A percentile compares a stretch with the other conserved stretches of the same genome.
Evolutionary conservation across 2,797 vertebrate genomes (phyloP).

Genomic region (Mergus octosetaceus): DNA sequence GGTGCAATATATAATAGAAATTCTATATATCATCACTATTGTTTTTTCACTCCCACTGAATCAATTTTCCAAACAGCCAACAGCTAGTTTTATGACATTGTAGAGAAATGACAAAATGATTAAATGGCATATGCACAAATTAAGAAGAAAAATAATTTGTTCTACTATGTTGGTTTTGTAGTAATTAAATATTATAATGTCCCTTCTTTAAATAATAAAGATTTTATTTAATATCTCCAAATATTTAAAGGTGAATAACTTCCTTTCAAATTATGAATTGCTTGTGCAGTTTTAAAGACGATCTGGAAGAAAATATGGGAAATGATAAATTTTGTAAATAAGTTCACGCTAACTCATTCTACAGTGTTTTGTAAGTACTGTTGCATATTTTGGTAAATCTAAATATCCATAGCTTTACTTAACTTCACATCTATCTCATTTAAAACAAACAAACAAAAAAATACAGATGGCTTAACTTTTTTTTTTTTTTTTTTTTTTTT

Average conservation of each 20-base stretch:
- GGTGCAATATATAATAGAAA: background rate
- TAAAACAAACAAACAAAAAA: background rate
- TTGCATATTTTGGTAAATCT: background rate
- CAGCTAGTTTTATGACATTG: background rate
- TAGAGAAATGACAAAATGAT: background rate
- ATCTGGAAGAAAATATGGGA: background rate
- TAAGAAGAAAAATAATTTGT: conserved; percentile 25
- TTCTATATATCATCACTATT: background rate
- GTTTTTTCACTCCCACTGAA: background rate
- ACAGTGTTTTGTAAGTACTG: background rate
- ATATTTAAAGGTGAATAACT: conserved; percentile 33
- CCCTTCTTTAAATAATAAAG: conserved; percentile 50
- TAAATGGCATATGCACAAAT: background rate
- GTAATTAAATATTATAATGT: conserved; percentile 52
- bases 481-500: too few species aligned
- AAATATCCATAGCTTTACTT: background rate
- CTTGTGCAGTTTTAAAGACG: background rate
- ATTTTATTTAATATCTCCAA: background rate
- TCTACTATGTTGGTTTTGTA: conserved; percentile 37
- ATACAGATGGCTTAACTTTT: background rate
- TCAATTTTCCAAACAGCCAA: conserved; percentile 5
- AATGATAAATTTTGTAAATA: background rate
- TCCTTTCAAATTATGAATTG: background rate
- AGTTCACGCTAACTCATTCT: background rate
- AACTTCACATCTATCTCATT: background rate